A percentile compares a stretch with the other conserved stretches of the same genome.
These are phyloP conservation scores for Heptranchias perlo DNA, from an alignment of 2,113 vertebrate genomes.

Conservation along the genomic window DNA sequence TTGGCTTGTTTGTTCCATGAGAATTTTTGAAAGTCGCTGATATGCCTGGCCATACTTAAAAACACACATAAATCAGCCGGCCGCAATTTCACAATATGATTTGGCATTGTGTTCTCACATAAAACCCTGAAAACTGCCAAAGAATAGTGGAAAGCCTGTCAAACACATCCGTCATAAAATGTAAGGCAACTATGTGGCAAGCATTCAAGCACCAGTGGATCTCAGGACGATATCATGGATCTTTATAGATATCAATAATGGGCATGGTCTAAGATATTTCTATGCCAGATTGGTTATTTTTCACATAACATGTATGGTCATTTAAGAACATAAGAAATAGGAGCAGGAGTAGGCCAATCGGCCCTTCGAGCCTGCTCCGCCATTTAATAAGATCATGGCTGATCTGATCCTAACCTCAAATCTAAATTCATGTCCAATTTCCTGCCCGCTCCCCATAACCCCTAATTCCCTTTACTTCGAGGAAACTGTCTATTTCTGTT, in stretches of 20 bases:
- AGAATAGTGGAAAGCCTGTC: background rate
- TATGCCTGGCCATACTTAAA: background rate
- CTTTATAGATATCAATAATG: background rate
- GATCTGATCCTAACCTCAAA: no score
- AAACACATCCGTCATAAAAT: background rate
- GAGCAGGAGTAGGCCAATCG: no score
- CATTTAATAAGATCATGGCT: no score
- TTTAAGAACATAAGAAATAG: no score
- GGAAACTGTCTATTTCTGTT: no score
- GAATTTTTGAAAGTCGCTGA: background rate
- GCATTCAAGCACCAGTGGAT: background rate
- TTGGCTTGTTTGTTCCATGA: background rate
- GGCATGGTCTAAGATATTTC: no score
- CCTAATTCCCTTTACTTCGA: no score
- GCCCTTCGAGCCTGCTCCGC: no score
- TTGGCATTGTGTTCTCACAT: background rate
- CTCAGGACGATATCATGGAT: background rate
- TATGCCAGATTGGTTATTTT: no score
- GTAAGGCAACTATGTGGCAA: background rate
- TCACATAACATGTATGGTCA: no score
- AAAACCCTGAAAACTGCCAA: background rate
- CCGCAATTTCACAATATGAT: background rate
- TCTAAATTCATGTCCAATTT: no score
- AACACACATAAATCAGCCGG: background rate
- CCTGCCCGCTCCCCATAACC: no score